phyloP scores from a whole-genome alignment of 1,140 invertebrate genomes.

The Bombus breviceps region DNA sequence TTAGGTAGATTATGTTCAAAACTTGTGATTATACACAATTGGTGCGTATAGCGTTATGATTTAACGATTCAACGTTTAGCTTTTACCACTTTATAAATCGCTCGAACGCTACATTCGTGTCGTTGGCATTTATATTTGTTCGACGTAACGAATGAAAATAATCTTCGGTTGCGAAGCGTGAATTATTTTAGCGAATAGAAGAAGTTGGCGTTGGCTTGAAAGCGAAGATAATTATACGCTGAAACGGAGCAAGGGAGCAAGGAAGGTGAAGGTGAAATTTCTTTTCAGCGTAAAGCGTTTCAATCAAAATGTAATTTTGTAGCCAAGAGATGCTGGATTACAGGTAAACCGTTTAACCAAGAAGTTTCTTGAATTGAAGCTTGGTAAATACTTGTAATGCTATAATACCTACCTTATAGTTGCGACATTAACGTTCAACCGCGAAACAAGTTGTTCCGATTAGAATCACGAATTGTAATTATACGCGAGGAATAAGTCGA shows the following conservation, averaged over 20 bases:
- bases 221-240: constrained; percentile 2
- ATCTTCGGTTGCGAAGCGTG: neutral
- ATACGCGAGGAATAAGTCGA: neutral
- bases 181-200: neutral
- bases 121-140: neutral
- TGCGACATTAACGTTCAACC: neutral
- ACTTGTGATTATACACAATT: too few species aligned
- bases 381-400: neutral
- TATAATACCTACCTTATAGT: constrained; percentile 10
- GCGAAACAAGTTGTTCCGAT: neutral
- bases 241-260: neutral
- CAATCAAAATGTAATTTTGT: constrained; percentile 38
- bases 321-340: constrained; percentile 1
- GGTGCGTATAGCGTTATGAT: too few species aligned
- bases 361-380: constrained; percentile 15
- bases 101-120: accelerated
- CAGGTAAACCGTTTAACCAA: constrained; percentile 8
- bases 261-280: neutral
- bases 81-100: neutral
- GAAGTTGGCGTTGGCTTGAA: neutral
- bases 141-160: neutral
- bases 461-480: neutral
- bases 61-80: too few species aligned
- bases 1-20: too few species aligned
- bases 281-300: constrained; percentile 29